Conservation (phyloP, 2,797 vertebrate genomes). For the Hozukius guyotensis region DNA sequence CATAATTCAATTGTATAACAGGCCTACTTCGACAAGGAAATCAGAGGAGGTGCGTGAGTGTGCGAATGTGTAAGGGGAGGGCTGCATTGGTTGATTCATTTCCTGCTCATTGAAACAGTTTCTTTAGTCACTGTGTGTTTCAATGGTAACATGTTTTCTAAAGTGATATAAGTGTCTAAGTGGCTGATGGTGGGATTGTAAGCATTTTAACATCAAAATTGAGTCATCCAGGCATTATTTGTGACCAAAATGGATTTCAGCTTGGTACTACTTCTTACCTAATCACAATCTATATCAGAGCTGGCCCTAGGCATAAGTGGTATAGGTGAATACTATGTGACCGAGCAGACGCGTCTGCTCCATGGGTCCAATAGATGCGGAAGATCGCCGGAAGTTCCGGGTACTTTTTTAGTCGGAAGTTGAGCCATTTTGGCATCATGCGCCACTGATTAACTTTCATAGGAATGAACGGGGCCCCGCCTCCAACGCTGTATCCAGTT, state of each 20-base stretch:
- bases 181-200: neutral
- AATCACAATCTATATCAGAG: neutral
- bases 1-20: conserved; percentile 62
- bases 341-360: no score
- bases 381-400: no score
- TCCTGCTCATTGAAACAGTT: conserved; percentile 14
- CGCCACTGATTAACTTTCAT: no score
- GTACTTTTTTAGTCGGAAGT: accelerated
- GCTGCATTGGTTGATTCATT: conserved; percentile 18
- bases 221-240: neutral
- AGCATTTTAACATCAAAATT: neutral
- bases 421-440: no score
- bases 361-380: no score
- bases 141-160: neutral
- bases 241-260: neutral
- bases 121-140: neutral
- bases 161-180: neutral
- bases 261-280: neutral
- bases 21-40: conserved; percentile 54
- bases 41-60: conserved; percentile 25
- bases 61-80: neutral
- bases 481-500: no score
- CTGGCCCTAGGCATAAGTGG: no score
- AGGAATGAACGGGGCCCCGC: no score
- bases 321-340: no score